Conservation (phyloP, 1,140 invertebrate species). For the Dendroctonus ponderosae region DNA sequence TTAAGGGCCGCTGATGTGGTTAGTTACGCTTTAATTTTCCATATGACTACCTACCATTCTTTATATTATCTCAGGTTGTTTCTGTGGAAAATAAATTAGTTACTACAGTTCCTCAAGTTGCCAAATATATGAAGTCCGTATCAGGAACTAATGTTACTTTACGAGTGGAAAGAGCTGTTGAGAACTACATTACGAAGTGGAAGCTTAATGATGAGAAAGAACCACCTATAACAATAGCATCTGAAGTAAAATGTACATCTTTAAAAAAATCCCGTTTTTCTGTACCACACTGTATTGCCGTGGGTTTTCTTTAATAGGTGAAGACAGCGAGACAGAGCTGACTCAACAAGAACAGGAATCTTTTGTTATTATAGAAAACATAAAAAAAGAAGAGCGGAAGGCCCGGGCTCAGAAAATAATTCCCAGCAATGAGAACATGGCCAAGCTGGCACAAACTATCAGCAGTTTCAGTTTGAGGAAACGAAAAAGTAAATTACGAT, state of each 20-base stretch:
- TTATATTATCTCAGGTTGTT: constrained; percentile 13
- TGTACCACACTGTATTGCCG: not conserved
- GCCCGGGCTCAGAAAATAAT: constrained; percentile 43
- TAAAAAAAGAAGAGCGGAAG: constrained; percentile 42
- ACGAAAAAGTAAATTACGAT: constrained; percentile 47
- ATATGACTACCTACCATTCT: constrained; percentile 44
- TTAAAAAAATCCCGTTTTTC: not conserved
- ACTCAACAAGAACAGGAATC: constrained; percentile 39
- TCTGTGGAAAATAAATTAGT: constrained; percentile 79
- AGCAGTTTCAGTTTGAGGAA: constrained; percentile 56
- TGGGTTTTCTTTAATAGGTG: constrained; percentile 10
- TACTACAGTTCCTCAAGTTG: constrained; percentile 69
- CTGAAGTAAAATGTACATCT: constrained; percentile 29
- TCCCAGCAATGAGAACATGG: constrained; percentile 47
- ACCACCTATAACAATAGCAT: not conserved
- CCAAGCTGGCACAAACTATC: constrained; percentile 50
- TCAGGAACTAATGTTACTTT: constrained; percentile 55
- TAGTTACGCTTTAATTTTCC: not conserved
- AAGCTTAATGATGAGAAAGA: constrained; percentile 33
- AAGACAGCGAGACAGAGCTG: constrained; percentile 36
- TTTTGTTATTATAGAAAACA: constrained; percentile 44
- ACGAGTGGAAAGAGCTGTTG: constrained; percentile 59
- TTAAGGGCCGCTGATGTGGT: constrained; percentile 76
- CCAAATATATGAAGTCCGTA: constrained; percentile 61
- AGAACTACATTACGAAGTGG: constrained; percentile 44